phyloP scores from a whole-genome alignment of 1,140 invertebrate genomes.

The Heterodera schachtii region DNA sequence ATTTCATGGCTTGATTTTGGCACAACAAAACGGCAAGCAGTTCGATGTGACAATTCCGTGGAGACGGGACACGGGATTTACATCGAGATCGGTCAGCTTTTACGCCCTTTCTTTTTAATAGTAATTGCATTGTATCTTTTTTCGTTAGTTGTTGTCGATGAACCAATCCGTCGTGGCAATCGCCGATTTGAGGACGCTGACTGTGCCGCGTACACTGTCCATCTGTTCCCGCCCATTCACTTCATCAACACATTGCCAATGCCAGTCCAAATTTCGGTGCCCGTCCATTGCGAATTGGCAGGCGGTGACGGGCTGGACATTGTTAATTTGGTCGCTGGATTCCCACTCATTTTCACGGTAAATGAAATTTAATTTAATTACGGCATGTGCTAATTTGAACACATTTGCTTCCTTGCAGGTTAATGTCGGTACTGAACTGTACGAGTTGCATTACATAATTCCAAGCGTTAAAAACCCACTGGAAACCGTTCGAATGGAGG shows the following conservation, averaged over 20 bases:
- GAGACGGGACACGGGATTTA: constrained; percentile 66
- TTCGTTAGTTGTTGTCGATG: background rate
- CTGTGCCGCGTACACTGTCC: constrained; percentile 74
- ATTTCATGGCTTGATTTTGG: constrained; percentile 66
- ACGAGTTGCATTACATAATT: background rate
- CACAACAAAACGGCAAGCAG: constrained; percentile 43
- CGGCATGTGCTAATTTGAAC: no score
- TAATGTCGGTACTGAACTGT: background rate
- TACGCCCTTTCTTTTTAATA: no score
- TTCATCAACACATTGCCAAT: constrained; percentile 89
- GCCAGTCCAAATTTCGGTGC: constrained; percentile 74
- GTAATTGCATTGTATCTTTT: no score
- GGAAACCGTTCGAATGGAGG: background rate
- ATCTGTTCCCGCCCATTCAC: constrained; percentile 82
- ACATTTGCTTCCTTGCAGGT: background rate
- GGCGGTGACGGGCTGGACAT: constrained; percentile 50
- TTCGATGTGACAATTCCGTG: constrained; percentile 62
- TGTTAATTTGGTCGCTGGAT: constrained; percentile 53
- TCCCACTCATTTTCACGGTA: background rate
- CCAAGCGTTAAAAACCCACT: background rate
- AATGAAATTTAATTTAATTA: background rate
- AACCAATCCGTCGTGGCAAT: constrained; percentile 15
- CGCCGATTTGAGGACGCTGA: background rate
- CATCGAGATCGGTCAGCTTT: constrained; percentile 74
- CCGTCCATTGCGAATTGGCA: constrained; percentile 45